Percentiles rank a stretch among this genome's conserved stretches.
phyloP scores from a whole-genome alignment of 53 echinoderm and acorn worm genomes.

The Hippasteria phrygiana region DNA sequence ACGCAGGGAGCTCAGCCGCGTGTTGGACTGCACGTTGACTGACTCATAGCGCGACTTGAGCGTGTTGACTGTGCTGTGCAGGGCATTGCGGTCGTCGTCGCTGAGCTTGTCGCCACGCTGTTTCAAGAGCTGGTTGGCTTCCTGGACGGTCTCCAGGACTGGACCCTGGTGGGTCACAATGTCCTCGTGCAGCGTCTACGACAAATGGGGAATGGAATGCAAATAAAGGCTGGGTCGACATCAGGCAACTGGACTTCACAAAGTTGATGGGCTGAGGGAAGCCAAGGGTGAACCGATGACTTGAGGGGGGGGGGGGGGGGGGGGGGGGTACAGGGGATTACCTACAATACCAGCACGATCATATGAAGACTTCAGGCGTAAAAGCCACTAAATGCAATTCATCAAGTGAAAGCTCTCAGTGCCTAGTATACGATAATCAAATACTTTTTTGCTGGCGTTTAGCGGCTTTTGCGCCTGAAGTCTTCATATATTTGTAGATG shows the following conservation, averaged over 20 bases:
- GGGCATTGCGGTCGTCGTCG: slow-evolving; percentile 75
- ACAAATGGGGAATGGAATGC: not conserved
- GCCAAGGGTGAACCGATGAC: no score
- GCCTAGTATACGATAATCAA: no score
- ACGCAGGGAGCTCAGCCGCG: slow-evolving; percentile 81
- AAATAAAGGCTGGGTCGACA: not conserved
- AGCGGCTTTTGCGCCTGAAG: no score
- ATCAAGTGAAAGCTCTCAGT: no score
- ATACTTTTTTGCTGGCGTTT: no score
- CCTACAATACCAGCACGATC: no score
- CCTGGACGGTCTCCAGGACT: slow-evolving; percentile 86
- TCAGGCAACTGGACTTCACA: not conserved
- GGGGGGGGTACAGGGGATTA: no score
- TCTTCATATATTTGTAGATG: no score
- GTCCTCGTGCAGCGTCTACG: slow-evolving; percentile 91
- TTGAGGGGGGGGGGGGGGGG: no score
- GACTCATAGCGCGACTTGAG: slow-evolving; percentile 93
- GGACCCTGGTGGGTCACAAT: slow-evolving; percentile 91
- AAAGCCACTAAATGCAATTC: not conserved
- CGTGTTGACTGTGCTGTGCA: slow-evolving; percentile 65
- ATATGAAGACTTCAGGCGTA: not conserved
- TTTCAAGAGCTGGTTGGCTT: slow-evolving; percentile 92
- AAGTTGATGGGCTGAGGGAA: no score
- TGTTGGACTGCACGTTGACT: slow-evolving; percentile 89
- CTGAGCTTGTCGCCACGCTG: slow-evolving; percentile 87